These are phyloP conservation scores for Passerina amoena DNA, from an alignment of 2,113 vertebrate genomes.

Conservation along the genomic window DNA sequence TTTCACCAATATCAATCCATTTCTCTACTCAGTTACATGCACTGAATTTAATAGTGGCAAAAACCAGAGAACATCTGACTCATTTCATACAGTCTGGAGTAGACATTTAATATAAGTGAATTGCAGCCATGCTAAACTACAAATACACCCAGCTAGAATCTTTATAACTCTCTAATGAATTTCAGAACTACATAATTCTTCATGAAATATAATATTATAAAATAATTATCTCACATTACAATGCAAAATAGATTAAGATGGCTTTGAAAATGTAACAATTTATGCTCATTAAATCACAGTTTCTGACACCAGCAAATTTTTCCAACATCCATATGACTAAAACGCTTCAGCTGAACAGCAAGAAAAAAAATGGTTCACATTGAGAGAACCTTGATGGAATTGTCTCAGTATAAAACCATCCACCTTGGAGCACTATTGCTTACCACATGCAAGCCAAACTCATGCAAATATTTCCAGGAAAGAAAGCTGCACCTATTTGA, in stretches of 20 bases:
- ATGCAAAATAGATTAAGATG: background rate
- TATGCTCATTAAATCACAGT: background rate
- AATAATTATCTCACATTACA: background rate
- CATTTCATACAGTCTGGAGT: background rate
- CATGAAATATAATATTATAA: background rate
- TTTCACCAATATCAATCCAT: background rate
- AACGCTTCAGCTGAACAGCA: background rate
- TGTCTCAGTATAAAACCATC: background rate
- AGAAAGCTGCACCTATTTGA: background rate
- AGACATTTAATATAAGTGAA: background rate
- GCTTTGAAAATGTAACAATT: background rate
- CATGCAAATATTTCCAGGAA: background rate
- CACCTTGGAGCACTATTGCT: background rate
- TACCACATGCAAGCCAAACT: background rate
- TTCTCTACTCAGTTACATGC: background rate
- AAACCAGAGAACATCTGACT: background rate
- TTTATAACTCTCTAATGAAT: background rate
- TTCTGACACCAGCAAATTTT: background rate
- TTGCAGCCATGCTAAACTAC: background rate
- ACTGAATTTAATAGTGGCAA: background rate
- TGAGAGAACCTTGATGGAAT: background rate
- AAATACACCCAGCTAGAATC: background rate
- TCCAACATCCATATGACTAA: background rate
- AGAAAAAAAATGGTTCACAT: background rate
- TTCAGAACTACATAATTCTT: background rate